These are phyloP conservation scores for Acanthopagrus latus DNA, from an alignment of 2,797 vertebrate genomes.

Conservation along the genomic window DNA sequence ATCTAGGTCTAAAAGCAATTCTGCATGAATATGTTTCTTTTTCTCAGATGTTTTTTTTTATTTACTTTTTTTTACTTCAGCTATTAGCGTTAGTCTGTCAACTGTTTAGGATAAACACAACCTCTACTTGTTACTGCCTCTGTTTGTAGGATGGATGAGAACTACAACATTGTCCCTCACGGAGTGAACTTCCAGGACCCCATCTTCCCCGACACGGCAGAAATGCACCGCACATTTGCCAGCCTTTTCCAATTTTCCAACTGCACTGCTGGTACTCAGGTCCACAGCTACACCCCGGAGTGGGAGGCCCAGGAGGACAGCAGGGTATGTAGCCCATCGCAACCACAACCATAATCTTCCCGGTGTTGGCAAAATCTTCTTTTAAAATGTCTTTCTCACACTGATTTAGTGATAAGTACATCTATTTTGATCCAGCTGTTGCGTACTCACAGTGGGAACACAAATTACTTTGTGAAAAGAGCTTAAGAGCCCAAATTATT, in stretches of 20 bases:
- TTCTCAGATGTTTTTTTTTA: background rate
- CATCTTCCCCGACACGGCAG: slow-evolving; percentile 87
- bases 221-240: slow-evolving; percentile 88
- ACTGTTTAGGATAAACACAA: slow-evolving; percentile 14
- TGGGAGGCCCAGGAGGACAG: slow-evolving; percentile 90
- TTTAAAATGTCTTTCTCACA: slow-evolving; percentile 22
- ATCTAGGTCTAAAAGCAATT: slow-evolving; percentile 38
- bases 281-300: slow-evolving; percentile 85
- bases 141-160: slow-evolving; percentile 87
- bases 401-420: slow-evolving; percentile 10
- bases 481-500: slow-evolving; percentile 12
- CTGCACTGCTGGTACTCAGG: slow-evolving; percentile 86
- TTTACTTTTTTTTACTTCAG: slow-evolving; percentile 1
- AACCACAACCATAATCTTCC: background rate
- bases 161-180: slow-evolving; percentile 89
- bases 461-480: slow-evolving; percentile 24
- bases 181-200: slow-evolving; percentile 91
- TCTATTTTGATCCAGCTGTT: slow-evolving; percentile 18
- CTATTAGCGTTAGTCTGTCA: slow-evolving; percentile 3
- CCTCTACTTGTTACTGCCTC: background rate
- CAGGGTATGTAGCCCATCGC: slow-evolving; percentile 77
- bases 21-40: slow-evolving; percentile 5
- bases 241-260: slow-evolving; percentile 92
- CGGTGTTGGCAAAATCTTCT: background rate
- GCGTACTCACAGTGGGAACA: slow-evolving; percentile 10